Conservation (phyloP, 2,113 vertebrate species). For the Chionomys nivalis region DNA sequence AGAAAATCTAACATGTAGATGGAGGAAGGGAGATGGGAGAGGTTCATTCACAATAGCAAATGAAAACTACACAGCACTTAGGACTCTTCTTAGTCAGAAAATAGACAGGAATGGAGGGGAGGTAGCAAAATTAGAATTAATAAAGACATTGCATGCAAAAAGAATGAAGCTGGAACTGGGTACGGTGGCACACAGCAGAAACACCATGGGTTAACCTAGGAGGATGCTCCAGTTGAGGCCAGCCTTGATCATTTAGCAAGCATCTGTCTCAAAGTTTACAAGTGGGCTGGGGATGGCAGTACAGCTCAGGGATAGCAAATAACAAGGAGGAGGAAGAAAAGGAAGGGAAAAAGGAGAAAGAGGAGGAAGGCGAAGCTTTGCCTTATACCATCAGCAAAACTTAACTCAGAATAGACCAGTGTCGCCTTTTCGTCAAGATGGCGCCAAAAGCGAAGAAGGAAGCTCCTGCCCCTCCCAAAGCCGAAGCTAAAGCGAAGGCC, state of each 20-base stretch:
- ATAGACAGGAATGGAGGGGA: neutral
- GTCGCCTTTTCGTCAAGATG: too few species aligned
- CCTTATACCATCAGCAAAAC: neutral
- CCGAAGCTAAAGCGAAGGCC: too few species aligned
- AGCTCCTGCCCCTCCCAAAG: too few species aligned
- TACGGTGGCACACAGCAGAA: neutral
- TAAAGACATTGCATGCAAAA: neutral
- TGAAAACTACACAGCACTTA: neutral
- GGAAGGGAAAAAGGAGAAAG: too few species aligned
- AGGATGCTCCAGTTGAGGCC: neutral
- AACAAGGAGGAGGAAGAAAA: neutral
- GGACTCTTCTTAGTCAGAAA: neutral
- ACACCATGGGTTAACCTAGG: neutral
- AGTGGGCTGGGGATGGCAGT: neutral
- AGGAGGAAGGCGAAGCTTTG: neutral
- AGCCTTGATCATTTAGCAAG: neutral
- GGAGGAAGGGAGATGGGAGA: neutral
- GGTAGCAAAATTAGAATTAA: slow-evolving; percentile 10
- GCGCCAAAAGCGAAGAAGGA: too few species aligned
- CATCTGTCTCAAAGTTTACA: neutral
- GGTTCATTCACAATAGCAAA: neutral
- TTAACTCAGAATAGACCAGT: neutral
- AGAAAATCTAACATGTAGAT: neutral
- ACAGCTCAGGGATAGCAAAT: neutral
- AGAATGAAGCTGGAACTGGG: neutral